Evolutionary conservation across 2,797 vertebrate species (phyloP).

Genomic region (Brotula barbata): DNA sequence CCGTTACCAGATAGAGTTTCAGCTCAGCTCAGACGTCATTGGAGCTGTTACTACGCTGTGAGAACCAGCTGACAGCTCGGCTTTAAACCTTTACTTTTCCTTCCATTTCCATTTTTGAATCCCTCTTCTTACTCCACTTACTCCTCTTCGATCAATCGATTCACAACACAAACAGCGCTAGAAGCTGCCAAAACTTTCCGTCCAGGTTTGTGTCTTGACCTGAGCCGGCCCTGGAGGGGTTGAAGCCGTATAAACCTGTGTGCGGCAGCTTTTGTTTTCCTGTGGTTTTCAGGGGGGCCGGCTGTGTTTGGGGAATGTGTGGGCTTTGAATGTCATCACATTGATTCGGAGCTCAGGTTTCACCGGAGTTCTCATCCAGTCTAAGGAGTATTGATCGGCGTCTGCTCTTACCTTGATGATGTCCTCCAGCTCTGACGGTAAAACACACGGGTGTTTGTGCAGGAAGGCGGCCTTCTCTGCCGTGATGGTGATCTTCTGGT

Average conservation of each 20-base stretch:
- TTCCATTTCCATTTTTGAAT: too few relatives aligned
- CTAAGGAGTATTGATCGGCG: slow-evolving; percentile 13
- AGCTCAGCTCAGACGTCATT: too few relatives aligned
- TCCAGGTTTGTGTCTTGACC: too few relatives aligned
- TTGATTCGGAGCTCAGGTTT: slow-evolving; percentile 63
- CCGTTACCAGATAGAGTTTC: too few relatives aligned
- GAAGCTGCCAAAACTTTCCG: too few relatives aligned
- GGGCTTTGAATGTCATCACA: slow-evolving; percentile 44
- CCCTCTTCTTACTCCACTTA: too few relatives aligned
- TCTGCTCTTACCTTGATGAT: slow-evolving; percentile 88
- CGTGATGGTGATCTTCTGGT: slow-evolving; percentile 89
- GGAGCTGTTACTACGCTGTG: too few relatives aligned
- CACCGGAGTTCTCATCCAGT: slow-evolving; percentile 32
- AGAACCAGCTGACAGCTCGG: too few relatives aligned
- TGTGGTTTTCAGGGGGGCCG: slow-evolving; percentile 20
- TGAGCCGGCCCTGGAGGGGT: too few relatives aligned
- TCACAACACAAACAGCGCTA: too few relatives aligned
- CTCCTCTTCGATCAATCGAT: too few relatives aligned
- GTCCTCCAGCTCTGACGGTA: slow-evolving; percentile 85
- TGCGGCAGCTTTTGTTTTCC: neutral
- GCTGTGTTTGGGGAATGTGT: slow-evolving; percentile 24
- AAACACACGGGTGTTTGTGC: slow-evolving; percentile 87
- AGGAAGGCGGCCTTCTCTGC: slow-evolving; percentile 91
- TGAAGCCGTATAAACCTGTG: slow-evolving; percentile 2
- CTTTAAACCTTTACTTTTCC: too few relatives aligned